A percentile compares a stretch with the other conserved stretches of the same genome.
Conservation (phyloP, 2,797 vertebrate genomes). For the Paguma larvata region DNA sequence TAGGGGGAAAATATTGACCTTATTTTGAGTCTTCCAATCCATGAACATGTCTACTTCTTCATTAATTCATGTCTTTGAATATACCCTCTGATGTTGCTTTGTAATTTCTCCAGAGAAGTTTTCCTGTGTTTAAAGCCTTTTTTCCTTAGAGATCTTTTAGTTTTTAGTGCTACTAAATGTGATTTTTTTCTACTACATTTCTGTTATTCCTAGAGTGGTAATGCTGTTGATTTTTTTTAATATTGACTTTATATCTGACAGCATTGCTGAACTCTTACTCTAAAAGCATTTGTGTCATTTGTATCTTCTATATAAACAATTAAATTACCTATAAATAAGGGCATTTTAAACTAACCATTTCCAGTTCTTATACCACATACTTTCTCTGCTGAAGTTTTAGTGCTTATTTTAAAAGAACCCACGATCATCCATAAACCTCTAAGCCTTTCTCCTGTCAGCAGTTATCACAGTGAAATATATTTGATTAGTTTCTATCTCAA, state of each 20-base stretch:
- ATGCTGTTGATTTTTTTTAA: not conserved
- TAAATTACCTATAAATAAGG: not conserved
- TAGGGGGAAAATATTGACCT: not conserved
- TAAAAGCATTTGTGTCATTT: not conserved
- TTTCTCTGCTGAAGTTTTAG: not conserved
- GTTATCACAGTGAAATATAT: not conserved
- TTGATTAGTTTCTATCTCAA: not conserved
- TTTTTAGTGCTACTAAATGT: not conserved
- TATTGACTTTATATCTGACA: not conserved
- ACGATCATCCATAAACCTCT: not conserved
- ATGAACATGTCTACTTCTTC: not conserved
- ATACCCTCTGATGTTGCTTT: not conserved
- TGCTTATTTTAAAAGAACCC: not conserved
- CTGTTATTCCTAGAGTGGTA: not conserved
- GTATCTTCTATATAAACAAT: not conserved
- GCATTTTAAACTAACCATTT: not conserved
- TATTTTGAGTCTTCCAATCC: not conserved
- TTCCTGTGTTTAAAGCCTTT: not conserved
- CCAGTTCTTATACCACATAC: not conserved
- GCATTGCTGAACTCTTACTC: not conserved
- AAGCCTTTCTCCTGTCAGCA: not conserved
- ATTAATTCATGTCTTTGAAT: constrained; percentile 46
- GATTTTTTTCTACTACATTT: not conserved
- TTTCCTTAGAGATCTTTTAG: not conserved
- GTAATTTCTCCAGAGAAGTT: not conserved